Percentiles rank a stretch among this genome's conserved stretches.
These are phyloP conservation scores for Biston stratarius DNA, from an alignment of 2,888 invertebrate genomes.

Conservation along the genomic window DNA sequence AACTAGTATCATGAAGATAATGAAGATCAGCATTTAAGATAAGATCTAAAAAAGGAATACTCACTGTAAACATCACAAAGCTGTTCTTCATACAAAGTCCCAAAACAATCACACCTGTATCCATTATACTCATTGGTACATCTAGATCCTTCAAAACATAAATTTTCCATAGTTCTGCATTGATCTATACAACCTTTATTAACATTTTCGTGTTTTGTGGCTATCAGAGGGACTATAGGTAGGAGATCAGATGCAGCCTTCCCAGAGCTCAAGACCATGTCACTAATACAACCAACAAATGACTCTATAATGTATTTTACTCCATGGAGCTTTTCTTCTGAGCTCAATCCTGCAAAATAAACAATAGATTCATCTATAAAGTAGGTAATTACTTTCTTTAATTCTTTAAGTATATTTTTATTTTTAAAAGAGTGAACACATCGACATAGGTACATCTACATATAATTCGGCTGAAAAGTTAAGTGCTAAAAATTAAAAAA, in stretches of 20 bases:
- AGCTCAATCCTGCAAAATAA: conserved; percentile 89
- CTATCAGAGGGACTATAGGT: conserved; percentile 93
- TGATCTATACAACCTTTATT: conserved; percentile 95
- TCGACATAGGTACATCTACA: no score
- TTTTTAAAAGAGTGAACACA: no score
- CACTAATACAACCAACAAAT: conserved; percentile 96
- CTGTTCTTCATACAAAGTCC: conserved; percentile 96
- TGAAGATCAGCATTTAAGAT: no score
- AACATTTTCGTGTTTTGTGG: conserved; percentile 95
- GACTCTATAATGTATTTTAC: conserved; percentile 97
- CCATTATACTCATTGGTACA: conserved; percentile 97
- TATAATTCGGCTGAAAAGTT: no score
- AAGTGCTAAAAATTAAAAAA: no score
- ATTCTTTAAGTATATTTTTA: no score
- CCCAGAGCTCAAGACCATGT: conserved; percentile 94
- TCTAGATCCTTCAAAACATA: conserved; percentile 94
- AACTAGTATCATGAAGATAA: no score
- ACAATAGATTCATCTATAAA: neutral
- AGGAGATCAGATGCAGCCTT: conserved; percentile 94
- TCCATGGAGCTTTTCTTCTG: conserved; percentile 94
- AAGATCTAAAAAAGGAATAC: conserved; percentile 58
- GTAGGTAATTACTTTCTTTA: neutral
- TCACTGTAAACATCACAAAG: conserved; percentile 96
- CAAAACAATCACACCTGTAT: conserved; percentile 96
- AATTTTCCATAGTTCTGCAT: conserved; percentile 92